A percentile compares a stretch with the other conserved stretches of the same genome.
Conservation (phyloP, 1,140 invertebrate genomes). For the Plodia interpunctella region DNA sequence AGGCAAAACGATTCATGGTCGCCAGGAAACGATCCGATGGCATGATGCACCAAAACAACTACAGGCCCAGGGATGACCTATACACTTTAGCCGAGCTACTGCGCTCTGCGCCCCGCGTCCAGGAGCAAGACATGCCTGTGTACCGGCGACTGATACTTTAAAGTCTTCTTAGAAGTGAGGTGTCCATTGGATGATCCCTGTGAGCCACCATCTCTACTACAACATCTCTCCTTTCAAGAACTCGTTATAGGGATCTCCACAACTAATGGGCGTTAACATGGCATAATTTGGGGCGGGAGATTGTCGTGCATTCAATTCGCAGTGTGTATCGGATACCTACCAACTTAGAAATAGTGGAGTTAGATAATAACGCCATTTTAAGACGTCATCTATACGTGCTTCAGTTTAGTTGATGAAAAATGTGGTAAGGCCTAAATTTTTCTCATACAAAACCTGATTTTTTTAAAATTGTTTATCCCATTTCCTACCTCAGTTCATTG, state of each 20-base stretch:
- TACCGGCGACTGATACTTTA: slow-evolving; percentile 74
- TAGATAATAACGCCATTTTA: slow-evolving; percentile 24
- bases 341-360: slow-evolving; percentile 34
- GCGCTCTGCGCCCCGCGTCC: slow-evolving; percentile 61
- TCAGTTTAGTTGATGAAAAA: slow-evolving; percentile 14
- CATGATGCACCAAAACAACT: slow-evolving; percentile 56
- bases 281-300: slow-evolving; percentile 38
- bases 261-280: slow-evolving; percentile 27
- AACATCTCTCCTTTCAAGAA: slow-evolving; percentile 1
- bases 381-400: slow-evolving; percentile 7
- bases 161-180: slow-evolving; percentile 34
- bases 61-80: slow-evolving; percentile 68
- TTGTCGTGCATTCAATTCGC: slow-evolving; percentile 55
- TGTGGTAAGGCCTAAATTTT: slow-evolving; percentile 12
- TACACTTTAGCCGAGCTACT: slow-evolving; percentile 72
- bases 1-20: slow-evolving; percentile 75
- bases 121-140: slow-evolving; percentile 68
- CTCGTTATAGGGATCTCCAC: slow-evolving; percentile 10
- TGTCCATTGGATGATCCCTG: slow-evolving; percentile 38
- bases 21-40: slow-evolving; percentile 69
- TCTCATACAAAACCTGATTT: background rate
- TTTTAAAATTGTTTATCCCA: background rate
- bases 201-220: background rate
- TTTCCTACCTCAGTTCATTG: slow-evolving; percentile 51
- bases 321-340: slow-evolving; percentile 48